phyloP scores from a whole-genome alignment of 2,113 vertebrate species.

The Anhinga anhinga region DNA sequence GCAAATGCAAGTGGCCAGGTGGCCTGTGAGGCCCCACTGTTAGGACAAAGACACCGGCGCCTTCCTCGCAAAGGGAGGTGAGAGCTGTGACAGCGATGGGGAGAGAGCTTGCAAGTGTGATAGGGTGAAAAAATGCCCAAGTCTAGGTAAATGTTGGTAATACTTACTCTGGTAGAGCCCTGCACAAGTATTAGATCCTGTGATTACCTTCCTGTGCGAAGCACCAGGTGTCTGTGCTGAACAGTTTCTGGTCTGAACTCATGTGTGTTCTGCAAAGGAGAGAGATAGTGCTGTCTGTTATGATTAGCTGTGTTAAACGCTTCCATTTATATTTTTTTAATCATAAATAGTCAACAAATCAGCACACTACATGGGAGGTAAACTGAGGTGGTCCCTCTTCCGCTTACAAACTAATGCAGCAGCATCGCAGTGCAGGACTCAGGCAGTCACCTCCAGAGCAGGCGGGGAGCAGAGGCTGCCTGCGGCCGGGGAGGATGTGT shows the following conservation, averaged over 20 bases:
- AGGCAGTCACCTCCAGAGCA: not conserved
- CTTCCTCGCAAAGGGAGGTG: not conserved
- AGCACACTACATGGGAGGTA: not conserved
- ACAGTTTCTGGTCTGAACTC: not conserved
- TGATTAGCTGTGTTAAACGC: not conserved
- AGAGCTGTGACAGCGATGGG: accelerated
- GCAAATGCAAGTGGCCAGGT: not conserved
- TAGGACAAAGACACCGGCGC: not conserved
- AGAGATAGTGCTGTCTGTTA: not conserved
- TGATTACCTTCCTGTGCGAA: not conserved
- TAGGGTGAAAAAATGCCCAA: not conserved
- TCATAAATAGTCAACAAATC: not conserved
- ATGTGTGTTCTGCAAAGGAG: not conserved
- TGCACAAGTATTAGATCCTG: not conserved
- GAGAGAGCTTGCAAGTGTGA: not conserved
- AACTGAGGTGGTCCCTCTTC: not conserved
- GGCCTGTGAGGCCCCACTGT: accelerated
- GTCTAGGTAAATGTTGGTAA: not conserved
- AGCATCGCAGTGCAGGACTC: not conserved
- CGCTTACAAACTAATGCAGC: not conserved
- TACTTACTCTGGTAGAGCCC: not conserved
- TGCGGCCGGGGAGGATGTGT: accelerated
- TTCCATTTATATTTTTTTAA: not conserved
- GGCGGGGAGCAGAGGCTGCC: not conserved
- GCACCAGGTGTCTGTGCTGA: not conserved